Evolutionary conservation across 2,888 invertebrate genomes (phyloP).

Genomic region (Netelia inedita): DNA sequence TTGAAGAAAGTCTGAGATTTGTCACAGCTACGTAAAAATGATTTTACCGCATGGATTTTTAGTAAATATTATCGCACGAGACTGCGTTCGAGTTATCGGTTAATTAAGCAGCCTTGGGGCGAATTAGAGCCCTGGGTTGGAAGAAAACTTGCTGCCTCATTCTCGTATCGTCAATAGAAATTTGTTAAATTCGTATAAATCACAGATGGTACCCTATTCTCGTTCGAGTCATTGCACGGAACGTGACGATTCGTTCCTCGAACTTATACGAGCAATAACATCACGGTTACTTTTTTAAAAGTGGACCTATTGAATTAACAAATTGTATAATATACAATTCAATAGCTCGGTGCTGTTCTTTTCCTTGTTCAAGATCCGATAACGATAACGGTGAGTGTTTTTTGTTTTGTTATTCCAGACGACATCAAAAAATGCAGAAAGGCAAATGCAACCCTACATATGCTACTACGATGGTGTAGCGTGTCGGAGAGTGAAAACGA

Average conservation of each 20-base stretch:
- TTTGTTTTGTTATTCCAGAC: not conserved
- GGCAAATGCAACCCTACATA: slow-evolving; percentile 29
- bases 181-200: slow-evolving; percentile 40
- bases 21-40: too few species aligned
- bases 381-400: slow-evolving; percentile 21
- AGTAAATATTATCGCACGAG: slow-evolving; percentile 36
- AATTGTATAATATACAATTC: slow-evolving; percentile 27
- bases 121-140: slow-evolving; percentile 79
- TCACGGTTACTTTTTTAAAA: not conserved
- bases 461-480: not conserved
- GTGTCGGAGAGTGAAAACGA: slow-evolving; percentile 27
- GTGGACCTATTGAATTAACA: not conserved
- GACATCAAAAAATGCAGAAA: slow-evolving; percentile 39
- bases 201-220: slow-evolving; percentile 61
- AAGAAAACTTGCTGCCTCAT: slow-evolving; percentile 74
- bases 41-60: not conserved
- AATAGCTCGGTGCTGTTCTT: not conserved
- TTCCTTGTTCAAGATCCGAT: slow-evolving; percentile 29
- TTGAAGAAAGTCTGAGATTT: not conserved
- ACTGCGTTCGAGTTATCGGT: slow-evolving; percentile 54
- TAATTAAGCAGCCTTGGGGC: slow-evolving; percentile 76
- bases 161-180: slow-evolving; percentile 18
- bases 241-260: slow-evolving; percentile 3
- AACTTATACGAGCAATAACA: slow-evolving; percentile 19
- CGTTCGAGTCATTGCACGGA: slow-evolving; percentile 11